These are phyloP conservation scores for Botrylloides violaceus DNA, from an alignment of 23 tunicate genomes.

Conservation along the genomic window DNA sequence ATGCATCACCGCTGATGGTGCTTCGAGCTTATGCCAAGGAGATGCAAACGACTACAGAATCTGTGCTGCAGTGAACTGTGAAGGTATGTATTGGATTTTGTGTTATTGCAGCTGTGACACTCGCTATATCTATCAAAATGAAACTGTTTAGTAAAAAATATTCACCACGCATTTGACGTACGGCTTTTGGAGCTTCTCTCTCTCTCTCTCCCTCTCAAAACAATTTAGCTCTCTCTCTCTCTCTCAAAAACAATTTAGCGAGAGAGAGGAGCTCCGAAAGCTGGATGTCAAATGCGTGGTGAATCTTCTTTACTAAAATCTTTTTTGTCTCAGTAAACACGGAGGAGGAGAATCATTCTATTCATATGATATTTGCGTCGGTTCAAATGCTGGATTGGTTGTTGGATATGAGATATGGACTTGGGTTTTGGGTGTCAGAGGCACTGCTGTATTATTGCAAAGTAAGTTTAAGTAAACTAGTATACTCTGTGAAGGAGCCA, in stretches of 20 bases:
- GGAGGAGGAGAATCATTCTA: conserved; percentile 27
- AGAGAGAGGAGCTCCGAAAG: too few species aligned
- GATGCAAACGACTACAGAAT: conserved; percentile 15
- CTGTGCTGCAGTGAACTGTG: conserved; percentile 48
- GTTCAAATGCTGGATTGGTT: conserved; percentile 29
- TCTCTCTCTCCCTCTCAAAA: too few species aligned
- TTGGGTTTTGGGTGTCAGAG: conserved; percentile 29
- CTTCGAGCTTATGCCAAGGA: conserved; percentile 33
- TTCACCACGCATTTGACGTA: too few species aligned
- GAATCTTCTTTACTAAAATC: too few species aligned
- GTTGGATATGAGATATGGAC: conserved; percentile 22
- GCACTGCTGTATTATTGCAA: conserved; percentile 9
- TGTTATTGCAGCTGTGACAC: too few species aligned
- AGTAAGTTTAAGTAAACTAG: conserved; percentile 11
- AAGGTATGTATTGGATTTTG: conserved; percentile 22
- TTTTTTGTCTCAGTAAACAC: not conserved
- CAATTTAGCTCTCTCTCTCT: too few species aligned
- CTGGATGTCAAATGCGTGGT: too few species aligned
- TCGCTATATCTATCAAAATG: too few species aligned
- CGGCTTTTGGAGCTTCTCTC: too few species aligned
- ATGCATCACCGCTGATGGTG: conserved; percentile 33
- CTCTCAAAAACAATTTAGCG: too few species aligned
- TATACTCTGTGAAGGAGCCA: too few species aligned
- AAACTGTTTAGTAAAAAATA: too few species aligned
- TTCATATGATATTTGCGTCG: conserved; percentile 20